A percentile compares a stretch with the other conserved stretches of the same genome.
Evolutionary conservation across 2,888 invertebrate genomes (phyloP).

Genomic region (Bombylius discolor): DNA sequence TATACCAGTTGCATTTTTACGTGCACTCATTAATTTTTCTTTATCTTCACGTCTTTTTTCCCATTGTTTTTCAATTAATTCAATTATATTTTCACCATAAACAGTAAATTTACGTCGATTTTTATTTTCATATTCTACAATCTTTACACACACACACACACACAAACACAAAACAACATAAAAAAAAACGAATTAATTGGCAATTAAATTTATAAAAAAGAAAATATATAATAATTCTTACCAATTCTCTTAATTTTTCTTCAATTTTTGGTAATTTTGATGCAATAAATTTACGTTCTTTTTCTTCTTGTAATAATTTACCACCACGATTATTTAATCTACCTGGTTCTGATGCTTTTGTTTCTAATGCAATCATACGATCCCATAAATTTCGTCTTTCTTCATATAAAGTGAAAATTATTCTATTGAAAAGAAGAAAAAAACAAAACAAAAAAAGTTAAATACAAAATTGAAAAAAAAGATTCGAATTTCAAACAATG

Average conservation of each 20-base stretch:
- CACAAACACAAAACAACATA: not conserved
- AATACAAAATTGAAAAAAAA: not conserved
- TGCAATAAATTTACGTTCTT: slow-evolving; percentile 63
- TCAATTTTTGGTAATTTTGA: slow-evolving; percentile 63
- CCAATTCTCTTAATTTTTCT: slow-evolving; percentile 45
- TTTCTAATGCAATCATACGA: slow-evolving; percentile 62
- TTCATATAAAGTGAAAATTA: slow-evolving; percentile 50
- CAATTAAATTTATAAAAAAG: not conserved
- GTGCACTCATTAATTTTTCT: slow-evolving; percentile 36
- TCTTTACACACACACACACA: not conserved
- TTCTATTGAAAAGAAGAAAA: slow-evolving; percentile 29
- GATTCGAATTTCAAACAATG: too few species aligned
- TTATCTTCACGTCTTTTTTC: slow-evolving; percentile 37
- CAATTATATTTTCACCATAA: slow-evolving; percentile 48
- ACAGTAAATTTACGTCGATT: slow-evolving; percentile 46
- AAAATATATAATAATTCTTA: slow-evolving; percentile 11
- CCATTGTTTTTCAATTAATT: slow-evolving; percentile 49
- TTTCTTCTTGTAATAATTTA: slow-evolving; percentile 72
- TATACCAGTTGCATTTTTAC: slow-evolving; percentile 22
- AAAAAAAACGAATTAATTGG: not conserved
- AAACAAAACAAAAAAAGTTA: too few species aligned
- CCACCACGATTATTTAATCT: slow-evolving; percentile 82
- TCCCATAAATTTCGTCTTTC: slow-evolving; percentile 59
- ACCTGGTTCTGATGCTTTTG: slow-evolving; percentile 62
- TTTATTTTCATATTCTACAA: slow-evolving; percentile 41